Base-by-base conservation (phyloP, 2,888 invertebrate species). In the Lasioglossum oenotherae region DNA sequence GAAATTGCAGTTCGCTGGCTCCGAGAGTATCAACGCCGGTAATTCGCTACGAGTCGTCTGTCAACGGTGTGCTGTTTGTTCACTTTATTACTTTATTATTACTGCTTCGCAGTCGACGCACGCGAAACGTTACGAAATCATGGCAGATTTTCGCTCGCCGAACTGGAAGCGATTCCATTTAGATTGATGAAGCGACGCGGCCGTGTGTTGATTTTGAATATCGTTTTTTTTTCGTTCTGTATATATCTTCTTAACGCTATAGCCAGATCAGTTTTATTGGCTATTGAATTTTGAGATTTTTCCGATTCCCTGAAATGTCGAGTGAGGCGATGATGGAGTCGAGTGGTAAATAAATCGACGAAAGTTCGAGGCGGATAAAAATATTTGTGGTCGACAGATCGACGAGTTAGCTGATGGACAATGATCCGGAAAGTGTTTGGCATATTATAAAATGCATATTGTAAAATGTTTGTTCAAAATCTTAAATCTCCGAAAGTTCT, bases 121-220 rank as follows among this genome's bases (percentile, higher is more conserved):
- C 76, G 85, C 76, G 83, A 72, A 60, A 78, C 84, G 75, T 85
- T 85, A 71, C 60, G 27, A 71, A 82, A 74, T 74, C 71, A 64
- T 38, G 27, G 5, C n/a, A 49, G 49, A 74, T n/a, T 57, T 41
- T 41, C 35, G 72, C 31, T 12, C 53, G n/a, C 16, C 23, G 27
- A 1, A 44, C 53, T 35, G 41, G 57, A 75, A 81, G 2, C 27
- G n/a, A 82, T 71, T 82, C 71, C 41, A 74, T 38, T 77, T 27
- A 71, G 78, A 53, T 4, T 35, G 82, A 57, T 23, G 74, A 71
- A 60, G 35, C 78, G 31, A 46, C 23, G 12, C 64, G 4, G n/a
- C 8, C 23, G n/a, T 6, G 41, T 49, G 41, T 74, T 38, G 1
- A 46, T 35, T 49, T 35, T 31, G n/a, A 69, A 74, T 41, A 27